Evolutionary conservation across 2,113 vertebrate species (phyloP).

Genomic region (Pandion haliaetus): DNA sequence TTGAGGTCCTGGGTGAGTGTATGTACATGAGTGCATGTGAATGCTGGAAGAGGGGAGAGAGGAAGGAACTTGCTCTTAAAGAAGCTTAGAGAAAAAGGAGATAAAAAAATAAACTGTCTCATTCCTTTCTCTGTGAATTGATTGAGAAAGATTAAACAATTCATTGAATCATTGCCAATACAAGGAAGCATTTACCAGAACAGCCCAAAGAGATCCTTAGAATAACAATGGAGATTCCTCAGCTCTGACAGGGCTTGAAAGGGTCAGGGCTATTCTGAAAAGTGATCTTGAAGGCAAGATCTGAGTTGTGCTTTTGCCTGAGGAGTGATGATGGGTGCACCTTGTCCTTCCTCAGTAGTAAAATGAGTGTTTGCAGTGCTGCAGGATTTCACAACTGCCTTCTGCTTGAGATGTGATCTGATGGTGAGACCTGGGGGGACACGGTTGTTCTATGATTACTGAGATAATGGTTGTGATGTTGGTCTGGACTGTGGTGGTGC

Average conservation of each 20-base stretch:
- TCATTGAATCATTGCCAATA: conserved; percentile 31
- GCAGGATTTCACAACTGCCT: neutral
- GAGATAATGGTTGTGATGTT: neutral
- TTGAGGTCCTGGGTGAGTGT: neutral
- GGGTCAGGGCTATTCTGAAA: neutral
- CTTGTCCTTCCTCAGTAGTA: neutral
- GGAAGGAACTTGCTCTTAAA: neutral
- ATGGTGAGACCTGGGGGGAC: neutral
- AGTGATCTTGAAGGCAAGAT: neutral
- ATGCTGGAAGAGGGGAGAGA: neutral
- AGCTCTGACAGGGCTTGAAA: neutral
- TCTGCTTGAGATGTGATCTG: neutral
- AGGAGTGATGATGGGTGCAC: neutral
- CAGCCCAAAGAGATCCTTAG: neutral
- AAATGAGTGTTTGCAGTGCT: neutral
- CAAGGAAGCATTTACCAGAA: conserved; percentile 1
- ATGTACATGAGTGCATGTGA: neutral
- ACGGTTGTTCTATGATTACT: neutral
- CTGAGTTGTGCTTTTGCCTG: neutral
- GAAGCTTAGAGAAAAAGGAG: neutral
- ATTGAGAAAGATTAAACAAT: conserved; percentile 52
- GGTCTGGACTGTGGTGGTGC: neutral
- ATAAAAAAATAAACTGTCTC: neutral
- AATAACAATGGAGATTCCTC: neutral
- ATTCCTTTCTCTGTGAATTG: neutral